Conservation (phyloP, 1,140 invertebrate genomes). For the Wiebesia pumilae region DNA sequence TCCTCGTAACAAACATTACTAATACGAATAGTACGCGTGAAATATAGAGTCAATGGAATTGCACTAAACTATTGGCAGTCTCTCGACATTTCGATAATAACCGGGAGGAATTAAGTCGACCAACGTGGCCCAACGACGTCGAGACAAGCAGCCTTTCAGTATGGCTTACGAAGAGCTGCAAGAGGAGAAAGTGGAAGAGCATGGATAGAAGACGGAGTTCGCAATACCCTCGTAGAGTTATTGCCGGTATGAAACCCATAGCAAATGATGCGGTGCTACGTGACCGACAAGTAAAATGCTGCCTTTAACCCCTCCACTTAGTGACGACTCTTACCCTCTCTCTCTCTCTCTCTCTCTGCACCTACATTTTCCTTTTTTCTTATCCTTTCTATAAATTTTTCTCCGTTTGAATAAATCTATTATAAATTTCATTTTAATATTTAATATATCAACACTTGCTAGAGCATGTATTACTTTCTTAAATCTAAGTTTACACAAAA, state of each 20-base stretch:
- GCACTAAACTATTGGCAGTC: constrained; percentile 31
- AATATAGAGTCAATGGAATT: constrained; percentile 27
- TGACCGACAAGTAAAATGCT: constrained; percentile 68
- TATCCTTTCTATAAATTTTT: not conserved
- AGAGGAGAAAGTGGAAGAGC: not conserved
- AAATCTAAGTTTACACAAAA: no score
- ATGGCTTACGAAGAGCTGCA: constrained; percentile 28
- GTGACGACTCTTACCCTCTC: not conserved
- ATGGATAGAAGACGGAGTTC: constrained; percentile 28
- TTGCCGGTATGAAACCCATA: constrained; percentile 74
- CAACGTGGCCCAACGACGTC: not conserved
- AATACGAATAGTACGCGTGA: not conserved
- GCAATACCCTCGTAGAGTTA: constrained; percentile 69
- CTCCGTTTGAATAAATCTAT: no score
- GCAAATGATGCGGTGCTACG: constrained; percentile 74
- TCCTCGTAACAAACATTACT: not conserved
- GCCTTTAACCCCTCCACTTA: constrained; percentile 52
- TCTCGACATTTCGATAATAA: constrained; percentile 46
- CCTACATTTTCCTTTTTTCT: not conserved
- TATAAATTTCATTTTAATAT: no score
- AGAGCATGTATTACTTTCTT: no score
- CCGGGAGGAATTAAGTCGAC: constrained; percentile 14
- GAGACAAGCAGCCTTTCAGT: constrained; percentile 47
- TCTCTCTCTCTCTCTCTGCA: not conserved
- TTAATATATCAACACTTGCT: no score